Conservation (phyloP, 2,797 vertebrate species). For the Pipistrellus pygmaeus region DNA sequence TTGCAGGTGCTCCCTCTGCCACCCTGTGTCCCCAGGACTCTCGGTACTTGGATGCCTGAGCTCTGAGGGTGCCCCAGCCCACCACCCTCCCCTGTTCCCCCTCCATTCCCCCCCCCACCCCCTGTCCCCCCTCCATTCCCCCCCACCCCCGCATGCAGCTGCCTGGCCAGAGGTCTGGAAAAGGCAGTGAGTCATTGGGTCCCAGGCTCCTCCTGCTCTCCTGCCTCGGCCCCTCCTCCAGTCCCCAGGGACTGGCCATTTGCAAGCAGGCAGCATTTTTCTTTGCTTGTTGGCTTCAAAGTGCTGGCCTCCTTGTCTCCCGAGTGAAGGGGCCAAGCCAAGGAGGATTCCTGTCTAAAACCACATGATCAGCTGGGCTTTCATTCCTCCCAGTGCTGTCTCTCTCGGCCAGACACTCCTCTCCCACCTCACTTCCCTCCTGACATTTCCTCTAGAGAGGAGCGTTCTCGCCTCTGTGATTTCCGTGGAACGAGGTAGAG, state of each 20-base stretch:
- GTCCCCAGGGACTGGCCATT: constrained; percentile 40
- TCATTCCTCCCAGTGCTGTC: neutral
- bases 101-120: too few relatives aligned
- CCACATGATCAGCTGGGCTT: neutral
- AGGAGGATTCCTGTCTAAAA: constrained; percentile 32
- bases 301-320: constrained; percentile 62
- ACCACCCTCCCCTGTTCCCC: too few relatives aligned
- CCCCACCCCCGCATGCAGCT: constrained; percentile 14
- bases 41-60: neutral
- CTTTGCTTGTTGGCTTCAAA: constrained; percentile 34
- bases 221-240: neutral
- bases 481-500: neutral
- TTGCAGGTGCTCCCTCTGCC: neutral
- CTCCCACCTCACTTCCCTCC: neutral
- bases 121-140: too few relatives aligned
- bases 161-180: constrained; percentile 73
- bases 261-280: constrained; percentile 47
- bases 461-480: neutral
- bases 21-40: neutral
- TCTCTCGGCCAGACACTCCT: neutral
- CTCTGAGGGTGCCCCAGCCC: neutral
- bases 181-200: constrained; percentile 78
- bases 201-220: neutral
- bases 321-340: neutral
- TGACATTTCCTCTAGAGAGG: constrained; percentile 53